A percentile compares a stretch with the other conserved stretches of the same genome.
These are phyloP conservation scores for Octomys mimax DNA, from an alignment of 2,797 vertebrate genomes.

Conservation along the genomic window DNA sequence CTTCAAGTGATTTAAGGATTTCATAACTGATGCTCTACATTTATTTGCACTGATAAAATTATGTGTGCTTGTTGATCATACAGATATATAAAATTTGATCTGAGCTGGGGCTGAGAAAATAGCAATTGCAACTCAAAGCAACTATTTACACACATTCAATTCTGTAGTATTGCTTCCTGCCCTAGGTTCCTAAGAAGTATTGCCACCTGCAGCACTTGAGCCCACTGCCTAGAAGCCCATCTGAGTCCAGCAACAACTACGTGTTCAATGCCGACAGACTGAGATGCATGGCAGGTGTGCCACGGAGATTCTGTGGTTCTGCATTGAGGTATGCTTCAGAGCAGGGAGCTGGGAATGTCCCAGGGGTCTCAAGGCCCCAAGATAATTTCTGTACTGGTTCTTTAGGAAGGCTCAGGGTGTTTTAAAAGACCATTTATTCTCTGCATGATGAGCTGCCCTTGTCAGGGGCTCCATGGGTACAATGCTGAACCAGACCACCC, in stretches of 20 bases:
- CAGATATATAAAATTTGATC: constrained; percentile 60
- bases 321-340: constrained; percentile 66
- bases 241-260: constrained; percentile 26
- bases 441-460: not conserved
- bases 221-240: constrained; percentile 16
- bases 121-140: constrained; percentile 58
- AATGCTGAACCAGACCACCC: not conserved
- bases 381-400: fast-evolving
- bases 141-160: constrained; percentile 74
- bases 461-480: not conserved
- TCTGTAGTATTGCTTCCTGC: constrained; percentile 53
- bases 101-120: constrained; percentile 65
- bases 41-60: constrained; percentile 57
- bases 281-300: not conserved
- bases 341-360: not conserved
- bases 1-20: constrained; percentile 52
- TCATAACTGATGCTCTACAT: constrained; percentile 55
- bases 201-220: constrained; percentile 54
- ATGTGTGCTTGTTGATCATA: constrained; percentile 77
- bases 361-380: not conserved
- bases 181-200: constrained; percentile 67
- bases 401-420: constrained; percentile 28
- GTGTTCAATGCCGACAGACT: constrained; percentile 32
- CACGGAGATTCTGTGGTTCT: constrained; percentile 24
- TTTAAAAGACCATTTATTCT: constrained; percentile 43